Conservation (phyloP, 2,888 invertebrate genomes). For the Augochlorella aurata region DNA sequence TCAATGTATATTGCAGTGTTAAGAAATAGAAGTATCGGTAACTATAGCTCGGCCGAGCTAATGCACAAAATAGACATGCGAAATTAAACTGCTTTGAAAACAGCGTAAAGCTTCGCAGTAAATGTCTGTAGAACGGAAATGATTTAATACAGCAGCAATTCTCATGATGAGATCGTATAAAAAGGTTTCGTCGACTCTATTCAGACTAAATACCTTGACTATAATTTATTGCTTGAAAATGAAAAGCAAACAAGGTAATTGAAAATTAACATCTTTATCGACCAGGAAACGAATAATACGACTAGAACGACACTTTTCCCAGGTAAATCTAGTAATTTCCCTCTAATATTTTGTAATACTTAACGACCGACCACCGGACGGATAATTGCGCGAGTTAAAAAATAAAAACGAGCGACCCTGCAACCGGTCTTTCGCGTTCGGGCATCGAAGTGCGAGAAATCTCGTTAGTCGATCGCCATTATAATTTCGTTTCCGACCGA, state of each 20-base stretch:
- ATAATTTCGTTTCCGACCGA: neutral
- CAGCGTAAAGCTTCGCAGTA: no score
- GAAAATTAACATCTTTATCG: constrained; percentile 1
- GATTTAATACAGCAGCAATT: no score
- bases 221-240: neutral
- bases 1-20: no score
- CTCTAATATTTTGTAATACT: neutral
- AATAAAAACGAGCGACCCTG: neutral
- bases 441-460: neutral
- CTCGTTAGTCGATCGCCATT: neutral
- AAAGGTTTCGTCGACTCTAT: no score
- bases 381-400: neutral
- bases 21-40: no score
- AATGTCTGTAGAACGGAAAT: no score
- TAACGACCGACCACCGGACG: neutral
- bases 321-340: neutral
- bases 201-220: neutral
- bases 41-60: no score
- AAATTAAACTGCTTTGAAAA: no score
- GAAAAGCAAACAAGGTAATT: neutral
- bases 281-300: neutral
- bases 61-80: no score
- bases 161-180: no score
- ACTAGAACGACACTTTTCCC: neutral
- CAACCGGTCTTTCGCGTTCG: neutral